A percentile compares a stretch with the other conserved stretches of the same genome.
phyloP scores from a whole-genome alignment of 1,140 invertebrate genomes.

The Musca vetustissima region DNA sequence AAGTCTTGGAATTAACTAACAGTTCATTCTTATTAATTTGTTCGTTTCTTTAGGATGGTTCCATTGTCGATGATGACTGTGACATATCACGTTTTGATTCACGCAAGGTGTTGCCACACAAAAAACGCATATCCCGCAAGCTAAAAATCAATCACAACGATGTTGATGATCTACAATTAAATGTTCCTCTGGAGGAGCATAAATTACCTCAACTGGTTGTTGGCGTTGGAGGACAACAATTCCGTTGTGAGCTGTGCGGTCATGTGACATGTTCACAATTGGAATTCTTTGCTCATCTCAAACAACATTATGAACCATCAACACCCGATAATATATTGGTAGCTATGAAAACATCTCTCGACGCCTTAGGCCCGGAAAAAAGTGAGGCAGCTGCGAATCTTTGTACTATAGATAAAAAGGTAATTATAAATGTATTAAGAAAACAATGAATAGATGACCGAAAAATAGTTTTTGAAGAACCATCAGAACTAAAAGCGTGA shows the following conservation, averaged over 20 bases:
- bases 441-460: not conserved
- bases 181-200: constrained; percentile 4
- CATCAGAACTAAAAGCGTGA: no score
- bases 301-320: constrained; percentile 71
- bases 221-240: constrained; percentile 39
- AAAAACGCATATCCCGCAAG: constrained; percentile 62
- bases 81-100: constrained; percentile 28
- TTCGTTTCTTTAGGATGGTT: not conserved
- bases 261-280: constrained; percentile 66
- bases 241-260: constrained; percentile 70
- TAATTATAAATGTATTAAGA: not conserved
- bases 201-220: constrained; percentile 14
- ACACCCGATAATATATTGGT: constrained; percentile 46
- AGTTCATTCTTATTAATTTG: not conserved
- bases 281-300: constrained; percentile 75
- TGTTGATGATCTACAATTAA: constrained; percentile 11
- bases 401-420: constrained; percentile 19
- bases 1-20: not conserved
- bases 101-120: constrained; percentile 58
- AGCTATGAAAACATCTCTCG: constrained; percentile 52
- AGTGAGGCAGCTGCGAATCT: not conserved
- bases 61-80: constrained; percentile 10
- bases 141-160: constrained; percentile 56
- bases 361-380: constrained; percentile 30
- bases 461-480: no score